A percentile compares a stretch with the other conserved stretches of the same genome.
phyloP scores from a whole-genome alignment of 2,888 invertebrate genomes.

The Eupsilia transversa region DNA sequence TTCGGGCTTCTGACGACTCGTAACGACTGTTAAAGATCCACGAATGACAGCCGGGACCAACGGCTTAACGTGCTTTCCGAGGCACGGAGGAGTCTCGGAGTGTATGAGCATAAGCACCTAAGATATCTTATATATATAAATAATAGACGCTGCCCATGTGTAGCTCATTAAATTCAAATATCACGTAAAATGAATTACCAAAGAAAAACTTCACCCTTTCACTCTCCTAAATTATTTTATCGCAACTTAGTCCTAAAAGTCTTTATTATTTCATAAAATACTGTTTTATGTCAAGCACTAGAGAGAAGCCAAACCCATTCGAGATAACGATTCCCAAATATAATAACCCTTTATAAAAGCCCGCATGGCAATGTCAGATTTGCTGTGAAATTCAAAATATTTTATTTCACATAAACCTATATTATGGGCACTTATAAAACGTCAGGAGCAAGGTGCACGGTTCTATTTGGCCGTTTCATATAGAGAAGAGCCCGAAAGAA shows the following conservation, averaged over 20 bases:
- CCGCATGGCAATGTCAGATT: slow-evolving; percentile 16
- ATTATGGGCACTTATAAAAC: too few species aligned
- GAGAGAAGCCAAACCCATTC: background rate
- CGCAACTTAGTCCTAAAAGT: slow-evolving; percentile 25
- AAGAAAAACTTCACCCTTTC: slow-evolving; percentile 32
- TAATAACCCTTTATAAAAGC: slow-evolving; percentile 9
- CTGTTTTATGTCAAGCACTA: slow-evolving; percentile 29
- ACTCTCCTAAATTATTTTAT: slow-evolving; percentile 14
- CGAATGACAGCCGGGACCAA: too few species aligned
- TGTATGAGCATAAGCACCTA: too few species aligned
- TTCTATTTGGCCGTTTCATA: too few species aligned
- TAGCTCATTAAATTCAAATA: background rate
- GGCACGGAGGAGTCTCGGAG: too few species aligned
- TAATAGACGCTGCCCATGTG: background rate
- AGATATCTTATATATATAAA: too few species aligned
- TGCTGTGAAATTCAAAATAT: background rate
- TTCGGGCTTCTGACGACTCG: too few species aligned
- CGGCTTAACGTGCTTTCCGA: too few species aligned
- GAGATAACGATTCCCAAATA: slow-evolving; percentile 42
- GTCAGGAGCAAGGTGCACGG: too few species aligned
- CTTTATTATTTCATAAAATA: slow-evolving; percentile 43
- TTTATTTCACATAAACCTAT: too few species aligned
- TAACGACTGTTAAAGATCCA: too few species aligned
- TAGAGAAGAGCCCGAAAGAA: too few species aligned
- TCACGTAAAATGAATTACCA: slow-evolving; percentile 17